A percentile compares a stretch with the other conserved stretches of the same genome.
Evolutionary conservation across 2,888 invertebrate genomes (phyloP).

Genomic region (Tineola bisselliella): DNA sequence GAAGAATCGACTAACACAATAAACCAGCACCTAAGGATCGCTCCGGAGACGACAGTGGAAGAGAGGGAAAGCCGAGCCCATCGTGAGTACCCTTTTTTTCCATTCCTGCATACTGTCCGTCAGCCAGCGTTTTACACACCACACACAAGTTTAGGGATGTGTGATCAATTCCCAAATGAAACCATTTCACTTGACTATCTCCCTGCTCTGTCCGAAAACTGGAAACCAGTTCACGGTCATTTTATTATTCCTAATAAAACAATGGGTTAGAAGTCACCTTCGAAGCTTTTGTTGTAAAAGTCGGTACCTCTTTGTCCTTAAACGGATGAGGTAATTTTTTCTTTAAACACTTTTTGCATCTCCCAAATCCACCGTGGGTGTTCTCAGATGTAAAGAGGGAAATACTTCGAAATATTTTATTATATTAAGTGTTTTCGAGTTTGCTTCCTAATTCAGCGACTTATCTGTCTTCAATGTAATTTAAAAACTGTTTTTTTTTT

Average conservation of each 20-base stretch:
- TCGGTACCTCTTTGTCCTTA: background rate
- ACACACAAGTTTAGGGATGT: too few species aligned
- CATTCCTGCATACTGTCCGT: too few species aligned
- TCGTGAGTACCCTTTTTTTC: too few species aligned
- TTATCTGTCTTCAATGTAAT: too few species aligned
- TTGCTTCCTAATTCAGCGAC: background rate
- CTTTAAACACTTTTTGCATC: background rate
- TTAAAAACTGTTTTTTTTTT: too few species aligned
- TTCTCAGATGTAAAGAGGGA: background rate
- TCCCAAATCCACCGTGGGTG: background rate
- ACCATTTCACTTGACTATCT: background rate
- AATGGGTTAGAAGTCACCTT: background rate
- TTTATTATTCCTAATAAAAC: conserved; percentile 6
- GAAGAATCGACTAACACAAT: too few species aligned
- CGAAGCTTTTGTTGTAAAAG: background rate
- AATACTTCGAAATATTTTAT: background rate
- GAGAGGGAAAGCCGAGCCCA: too few species aligned
- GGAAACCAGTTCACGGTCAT: background rate
- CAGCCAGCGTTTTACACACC: too few species aligned
- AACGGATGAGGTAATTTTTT: background rate
- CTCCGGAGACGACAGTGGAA: too few species aligned
- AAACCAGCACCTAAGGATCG: too few species aligned
- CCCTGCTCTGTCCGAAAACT: background rate
- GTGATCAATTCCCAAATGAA: background rate
- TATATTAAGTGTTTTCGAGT: background rate